Conservation (phyloP, 35 echinoderm and acorn worm genomes). For the Anneissia japonica region DNA sequence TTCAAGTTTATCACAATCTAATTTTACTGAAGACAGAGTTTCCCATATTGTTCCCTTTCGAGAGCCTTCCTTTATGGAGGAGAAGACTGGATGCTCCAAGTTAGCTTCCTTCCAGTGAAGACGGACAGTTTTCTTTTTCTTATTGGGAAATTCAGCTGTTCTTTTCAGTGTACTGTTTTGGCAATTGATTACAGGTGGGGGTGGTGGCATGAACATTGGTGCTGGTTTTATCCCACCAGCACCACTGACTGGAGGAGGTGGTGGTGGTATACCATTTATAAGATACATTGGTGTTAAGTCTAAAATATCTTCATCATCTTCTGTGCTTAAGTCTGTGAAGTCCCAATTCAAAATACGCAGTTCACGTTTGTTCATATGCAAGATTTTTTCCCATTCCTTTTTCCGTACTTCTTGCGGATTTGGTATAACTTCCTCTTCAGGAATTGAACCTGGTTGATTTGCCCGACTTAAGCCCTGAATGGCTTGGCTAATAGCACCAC, state of each 20-base stretch:
- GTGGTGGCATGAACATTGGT: slow-evolving; percentile 1
- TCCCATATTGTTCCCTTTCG: slow-evolving; percentile 60
- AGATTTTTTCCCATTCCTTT: slow-evolving; percentile 46
- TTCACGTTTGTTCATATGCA: slow-evolving; percentile 66
- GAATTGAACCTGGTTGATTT: not conserved
- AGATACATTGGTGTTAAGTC: slow-evolving; percentile 21
- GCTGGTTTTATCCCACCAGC: not conserved
- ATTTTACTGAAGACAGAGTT: slow-evolving; percentile 43
- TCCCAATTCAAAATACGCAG: slow-evolving; percentile 67
- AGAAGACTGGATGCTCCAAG: slow-evolving; percentile 7
- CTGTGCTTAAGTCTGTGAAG: slow-evolving; percentile 51
- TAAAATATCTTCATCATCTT: slow-evolving; percentile 84
- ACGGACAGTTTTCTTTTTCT: slow-evolving; percentile 91
- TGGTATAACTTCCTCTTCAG: not conserved
- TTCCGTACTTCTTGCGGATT: slow-evolving; percentile 27
- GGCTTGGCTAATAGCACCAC: slow-evolving; percentile 53
- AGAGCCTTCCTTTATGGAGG: not conserved
- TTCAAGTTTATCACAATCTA: slow-evolving; percentile 84
- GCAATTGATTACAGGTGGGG: not conserved
- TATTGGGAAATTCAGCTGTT: slow-evolving; percentile 30
- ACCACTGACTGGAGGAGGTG: slow-evolving; percentile 29
- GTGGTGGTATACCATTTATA: slow-evolving; percentile 3
- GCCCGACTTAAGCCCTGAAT: slow-evolving; percentile 41
- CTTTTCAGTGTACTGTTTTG: slow-evolving; percentile 17
- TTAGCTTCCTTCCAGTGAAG: slow-evolving; percentile 84